These are phyloP conservation scores for Drosophila funebris DNA, from an alignment of 1,140 invertebrate species.

Conservation along the genomic window DNA sequence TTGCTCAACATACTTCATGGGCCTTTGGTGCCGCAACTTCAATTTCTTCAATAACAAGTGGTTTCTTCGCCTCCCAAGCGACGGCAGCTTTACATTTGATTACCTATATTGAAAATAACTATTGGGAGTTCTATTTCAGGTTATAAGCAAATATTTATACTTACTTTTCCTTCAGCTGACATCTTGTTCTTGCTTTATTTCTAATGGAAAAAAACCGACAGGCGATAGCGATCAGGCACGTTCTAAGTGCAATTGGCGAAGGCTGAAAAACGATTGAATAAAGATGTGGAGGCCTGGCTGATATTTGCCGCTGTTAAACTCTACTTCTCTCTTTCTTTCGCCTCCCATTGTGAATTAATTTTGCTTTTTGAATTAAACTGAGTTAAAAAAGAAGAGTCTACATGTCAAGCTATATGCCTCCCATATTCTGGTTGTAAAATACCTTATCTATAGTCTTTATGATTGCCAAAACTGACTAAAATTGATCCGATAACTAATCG, in stretches of 20 bases:
- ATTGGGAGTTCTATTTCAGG: background rate
- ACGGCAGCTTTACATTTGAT: constrained; percentile 97
- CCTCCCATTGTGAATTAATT: too few species aligned
- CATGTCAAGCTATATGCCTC: too few species aligned
- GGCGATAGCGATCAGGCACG: background rate
- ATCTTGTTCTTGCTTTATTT: constrained; percentile 42
- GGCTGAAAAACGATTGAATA: constrained; percentile 17
- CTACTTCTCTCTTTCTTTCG: too few species aligned
- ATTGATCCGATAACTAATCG: constrained; percentile 11
- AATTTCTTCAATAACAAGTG: constrained; percentile 94
- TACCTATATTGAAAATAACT: constrained; percentile 72
- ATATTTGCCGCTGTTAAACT: background rate
- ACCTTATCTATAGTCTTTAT: too few species aligned
- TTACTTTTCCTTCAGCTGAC: constrained; percentile 74
- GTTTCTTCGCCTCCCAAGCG: constrained; percentile 94
- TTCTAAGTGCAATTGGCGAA: constrained; percentile 10
- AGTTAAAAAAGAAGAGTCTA: too few species aligned
- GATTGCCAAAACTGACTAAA: background rate
- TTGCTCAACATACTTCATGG: constrained; percentile 85
- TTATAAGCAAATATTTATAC: constrained; percentile 25
- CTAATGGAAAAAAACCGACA: constrained; percentile 14
- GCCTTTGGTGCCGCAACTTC: constrained; percentile 97
- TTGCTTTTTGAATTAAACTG: too few species aligned
- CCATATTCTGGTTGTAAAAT: too few species aligned
- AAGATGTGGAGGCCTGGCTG: background rate